Conservation (phyloP, 2,797 vertebrate genomes). For the Alosa sapidissima region DNA sequence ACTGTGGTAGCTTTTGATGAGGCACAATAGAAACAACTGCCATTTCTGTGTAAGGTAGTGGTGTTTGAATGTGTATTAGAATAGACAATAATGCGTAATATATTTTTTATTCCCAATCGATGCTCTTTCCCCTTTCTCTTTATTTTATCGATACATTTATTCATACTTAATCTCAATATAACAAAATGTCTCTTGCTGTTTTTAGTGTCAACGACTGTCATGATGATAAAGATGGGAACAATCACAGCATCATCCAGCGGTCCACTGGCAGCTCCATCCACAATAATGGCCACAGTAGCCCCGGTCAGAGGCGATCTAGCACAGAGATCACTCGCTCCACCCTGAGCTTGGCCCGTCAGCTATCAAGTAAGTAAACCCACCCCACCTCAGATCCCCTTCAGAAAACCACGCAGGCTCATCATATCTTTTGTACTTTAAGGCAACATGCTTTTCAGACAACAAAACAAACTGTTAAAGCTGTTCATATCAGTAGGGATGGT, state of each 20-base stretch:
- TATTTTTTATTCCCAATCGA: background rate
- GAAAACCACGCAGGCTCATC: background rate
- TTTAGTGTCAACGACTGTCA: constrained; percentile 78
- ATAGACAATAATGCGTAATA: background rate
- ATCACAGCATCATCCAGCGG: constrained; percentile 64
- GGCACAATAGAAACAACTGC: background rate
- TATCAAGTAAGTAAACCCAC: constrained; percentile 75
- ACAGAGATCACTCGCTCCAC: constrained; percentile 79
- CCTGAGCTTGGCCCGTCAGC: constrained; percentile 79
- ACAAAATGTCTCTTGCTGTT: constrained; percentile 19
- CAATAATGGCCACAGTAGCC: constrained; percentile 56
- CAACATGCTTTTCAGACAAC: background rate
- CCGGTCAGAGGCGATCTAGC: constrained; percentile 71
- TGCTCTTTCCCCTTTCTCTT: background rate
- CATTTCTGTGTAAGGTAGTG: background rate
- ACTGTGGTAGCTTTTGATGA: too few relatives aligned
- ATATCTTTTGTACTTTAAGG: background rate
- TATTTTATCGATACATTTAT: background rate
- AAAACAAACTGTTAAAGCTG: background rate
- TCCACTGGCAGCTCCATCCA: constrained; percentile 53
- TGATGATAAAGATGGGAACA: constrained; percentile 76
- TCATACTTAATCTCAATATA: background rate
- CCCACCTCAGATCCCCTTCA: background rate
- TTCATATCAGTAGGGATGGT: background rate
- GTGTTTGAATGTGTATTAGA: background rate